Base-by-base conservation (phyloP, 1,140 invertebrate genomes). In the Drosophila littoralis region DNA sequence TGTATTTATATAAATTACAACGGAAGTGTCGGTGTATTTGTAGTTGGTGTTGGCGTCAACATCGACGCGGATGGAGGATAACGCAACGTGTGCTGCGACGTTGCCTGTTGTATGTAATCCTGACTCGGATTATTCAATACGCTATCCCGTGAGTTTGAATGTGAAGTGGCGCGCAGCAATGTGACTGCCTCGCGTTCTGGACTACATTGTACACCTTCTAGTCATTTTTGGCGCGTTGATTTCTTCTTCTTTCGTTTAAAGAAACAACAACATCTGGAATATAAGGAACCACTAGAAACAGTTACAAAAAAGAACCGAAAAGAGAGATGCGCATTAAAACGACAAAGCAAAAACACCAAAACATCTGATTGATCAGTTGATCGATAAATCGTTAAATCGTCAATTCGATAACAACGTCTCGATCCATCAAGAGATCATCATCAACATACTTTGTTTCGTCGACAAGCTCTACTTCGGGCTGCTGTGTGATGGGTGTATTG, bases 231-330 rank as follows among this genome's bases (percentile, higher is more conserved):
- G 77, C 92, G 91, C 70, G 91, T 90, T 78, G 92, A 94, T 95
- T 98, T 98, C 95, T 98, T 98, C 96, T 98, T 98, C 96, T 98
- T 97, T 93, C 97, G 95, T 93, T 97, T 97, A 95, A 98, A 98
- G 95, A 98, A 98, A 93, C 97, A 98, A 94, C 97, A 98, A 94
- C 97, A 98, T 95, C 97, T 98, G 95, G 92, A 96, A 88, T 88
- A 88, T 88, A 88, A 88, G 83, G 83, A 88, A 86, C 88, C 82
- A 91, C 85, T 83, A 70, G 60, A 90, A 72, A 90, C 82, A 83
- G 77, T 89, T 91, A 90, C 74, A 81, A 72, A 61, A 71, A 51
- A 75, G 66, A 84, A 82, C 63, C 59, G 48, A 77, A 73, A 72
- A 59, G 42, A 73, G 46, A 77, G 67, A 76, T 75, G 69, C 67